phyloP scores from a whole-genome alignment of 2,888 invertebrate genomes.

The Pherbina coryleti region DNA sequence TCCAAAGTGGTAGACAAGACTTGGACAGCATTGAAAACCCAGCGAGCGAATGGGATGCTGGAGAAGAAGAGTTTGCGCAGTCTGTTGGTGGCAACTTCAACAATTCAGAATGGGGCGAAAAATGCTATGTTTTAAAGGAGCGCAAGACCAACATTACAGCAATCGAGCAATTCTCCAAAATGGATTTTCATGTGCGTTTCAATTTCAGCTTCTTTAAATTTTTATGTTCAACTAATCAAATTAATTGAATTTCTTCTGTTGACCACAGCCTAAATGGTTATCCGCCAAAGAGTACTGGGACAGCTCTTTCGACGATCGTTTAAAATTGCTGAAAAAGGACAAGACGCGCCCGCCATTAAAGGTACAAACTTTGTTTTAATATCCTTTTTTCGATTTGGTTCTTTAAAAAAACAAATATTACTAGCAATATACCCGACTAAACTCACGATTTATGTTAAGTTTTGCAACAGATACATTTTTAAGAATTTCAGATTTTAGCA shows the following conservation, averaged over 20 bases:
- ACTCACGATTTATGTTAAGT: too few relatives aligned
- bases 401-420: too few relatives aligned
- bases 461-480: too few relatives aligned
- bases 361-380: slow-evolving; percentile 70
- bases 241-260: too few relatives aligned
- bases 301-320: slow-evolving; percentile 86
- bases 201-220: not conserved
- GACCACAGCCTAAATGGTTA: too few relatives aligned
- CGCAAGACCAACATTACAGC: slow-evolving; percentile 81
- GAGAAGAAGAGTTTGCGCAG: slow-evolving; percentile 19
- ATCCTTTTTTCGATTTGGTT: not conserved
- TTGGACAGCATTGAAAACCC: too few relatives aligned
- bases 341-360: slow-evolving; percentile 81
- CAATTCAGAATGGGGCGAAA: slow-evolving; percentile 57
- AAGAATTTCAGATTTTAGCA: too few relatives aligned
- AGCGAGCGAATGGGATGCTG: not conserved
- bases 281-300: slow-evolving; percentile 92
- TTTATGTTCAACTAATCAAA: too few relatives aligned
- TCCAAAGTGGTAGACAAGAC: slow-evolving; percentile 32
- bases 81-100: slow-evolving; percentile 38
- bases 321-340: slow-evolving; percentile 80
- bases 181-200: slow-evolving; percentile 86
- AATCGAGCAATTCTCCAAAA: slow-evolving; percentile 78
- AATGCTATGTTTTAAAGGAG: slow-evolving; percentile 70
- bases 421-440: too few relatives aligned